Evolutionary conservation across 2,113 vertebrate species (phyloP).

Genomic region (Nettapus auritus): DNA sequence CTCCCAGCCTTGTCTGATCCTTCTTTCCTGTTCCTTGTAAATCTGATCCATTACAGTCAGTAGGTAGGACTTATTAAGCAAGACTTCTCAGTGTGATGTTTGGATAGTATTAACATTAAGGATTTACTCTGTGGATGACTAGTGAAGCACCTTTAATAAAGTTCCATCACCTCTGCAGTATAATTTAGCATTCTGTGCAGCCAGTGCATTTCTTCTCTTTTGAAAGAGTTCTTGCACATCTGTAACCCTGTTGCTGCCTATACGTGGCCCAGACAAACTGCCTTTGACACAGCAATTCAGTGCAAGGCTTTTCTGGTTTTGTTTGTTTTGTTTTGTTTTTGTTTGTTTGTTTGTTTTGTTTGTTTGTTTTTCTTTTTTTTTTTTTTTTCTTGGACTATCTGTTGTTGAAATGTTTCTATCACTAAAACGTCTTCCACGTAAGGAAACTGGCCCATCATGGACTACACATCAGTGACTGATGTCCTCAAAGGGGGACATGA

Average conservation of each 20-base stretch:
- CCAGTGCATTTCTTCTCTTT: not conserved
- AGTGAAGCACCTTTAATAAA: not conserved
- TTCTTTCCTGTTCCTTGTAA: not conserved
- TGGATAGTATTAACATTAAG: not conserved
- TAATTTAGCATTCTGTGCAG: not conserved
- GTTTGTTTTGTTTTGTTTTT: not conserved
- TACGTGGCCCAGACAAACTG: slow-evolving; percentile 7
- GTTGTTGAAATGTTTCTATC: slow-evolving; percentile 4
- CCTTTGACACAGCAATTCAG: not conserved
- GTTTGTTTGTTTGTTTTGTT: not conserved
- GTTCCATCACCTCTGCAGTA: not conserved
- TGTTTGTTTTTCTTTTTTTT: not conserved
- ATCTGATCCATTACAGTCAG: not conserved
- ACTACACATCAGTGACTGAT: not conserved
- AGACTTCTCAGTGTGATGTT: not conserved
- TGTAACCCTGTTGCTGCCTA: slow-evolving; percentile 11
- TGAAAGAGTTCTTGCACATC: not conserved
- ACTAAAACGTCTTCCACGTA: not conserved
- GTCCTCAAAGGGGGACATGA: not conserved
- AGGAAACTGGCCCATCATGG: not conserved
- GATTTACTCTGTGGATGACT: not conserved
- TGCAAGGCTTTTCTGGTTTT: not conserved
- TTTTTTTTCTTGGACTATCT: not conserved
- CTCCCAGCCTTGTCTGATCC: not conserved
- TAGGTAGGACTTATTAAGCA: not conserved